phyloP scores from a whole-genome alignment of 2,888 invertebrate genomes.

The Nephrotoma appendiculata region DNA sequence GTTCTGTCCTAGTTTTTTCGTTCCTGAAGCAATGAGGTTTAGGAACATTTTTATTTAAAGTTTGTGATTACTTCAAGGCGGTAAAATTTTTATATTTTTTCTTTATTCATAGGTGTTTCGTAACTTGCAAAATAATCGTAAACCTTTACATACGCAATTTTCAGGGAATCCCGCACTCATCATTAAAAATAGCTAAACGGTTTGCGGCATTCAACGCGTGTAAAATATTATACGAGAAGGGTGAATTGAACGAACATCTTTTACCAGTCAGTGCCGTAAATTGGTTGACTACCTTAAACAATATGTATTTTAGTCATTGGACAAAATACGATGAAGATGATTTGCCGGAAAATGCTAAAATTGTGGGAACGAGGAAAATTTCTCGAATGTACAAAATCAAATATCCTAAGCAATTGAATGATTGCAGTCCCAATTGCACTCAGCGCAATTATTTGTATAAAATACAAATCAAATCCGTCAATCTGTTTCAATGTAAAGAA shows the following conservation, averaged over 20 bases:
- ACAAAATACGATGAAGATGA: constrained; percentile 14
- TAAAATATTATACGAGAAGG: constrained; percentile 47
- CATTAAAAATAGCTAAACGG: constrained; percentile 54
- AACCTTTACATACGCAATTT: constrained; percentile 8
- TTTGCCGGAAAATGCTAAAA: background rate
- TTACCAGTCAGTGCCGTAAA: constrained; percentile 39
- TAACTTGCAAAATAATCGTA: too few relatives aligned
- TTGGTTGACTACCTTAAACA: constrained; percentile 20
- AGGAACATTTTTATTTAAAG: too few relatives aligned
- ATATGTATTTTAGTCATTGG: constrained; percentile 52
- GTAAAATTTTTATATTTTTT: too few relatives aligned
- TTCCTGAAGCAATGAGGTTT: too few relatives aligned
- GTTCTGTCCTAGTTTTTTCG: too few relatives aligned
- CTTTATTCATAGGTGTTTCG: too few relatives aligned
- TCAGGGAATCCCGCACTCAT: constrained; percentile 44
- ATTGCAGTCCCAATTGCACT: constrained; percentile 19
- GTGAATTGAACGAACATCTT: constrained; percentile 58
- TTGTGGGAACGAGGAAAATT: constrained; percentile 44
- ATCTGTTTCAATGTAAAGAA: background rate
- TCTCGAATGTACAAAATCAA: constrained; percentile 36
- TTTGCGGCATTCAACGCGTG: constrained; percentile 71
- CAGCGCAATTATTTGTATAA: constrained; percentile 39
- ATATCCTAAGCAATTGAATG: constrained; percentile 22
- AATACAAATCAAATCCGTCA: constrained; percentile 35
- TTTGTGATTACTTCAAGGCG: too few relatives aligned